These are phyloP conservation scores for Watsonalla cultraria DNA, from an alignment of 2,888 invertebrate genomes.

Conservation along the genomic window DNA sequence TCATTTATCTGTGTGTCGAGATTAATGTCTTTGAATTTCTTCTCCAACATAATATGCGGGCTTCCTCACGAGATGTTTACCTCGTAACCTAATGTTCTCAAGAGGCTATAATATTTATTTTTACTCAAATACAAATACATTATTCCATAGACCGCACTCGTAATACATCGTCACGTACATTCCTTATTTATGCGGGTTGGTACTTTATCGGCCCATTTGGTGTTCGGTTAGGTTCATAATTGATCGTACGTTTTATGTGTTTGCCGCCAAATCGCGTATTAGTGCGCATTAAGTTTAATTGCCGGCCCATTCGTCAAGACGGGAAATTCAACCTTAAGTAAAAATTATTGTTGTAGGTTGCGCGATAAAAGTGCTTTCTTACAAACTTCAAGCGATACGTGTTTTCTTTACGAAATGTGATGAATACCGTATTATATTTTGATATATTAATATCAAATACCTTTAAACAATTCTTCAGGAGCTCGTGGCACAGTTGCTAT, in stretches of 20 bases:
- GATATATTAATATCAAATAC: too few species aligned
- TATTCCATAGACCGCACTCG: neutral
- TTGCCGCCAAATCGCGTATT: neutral
- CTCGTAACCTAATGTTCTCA: too few species aligned
- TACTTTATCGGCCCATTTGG: constrained; percentile 4
- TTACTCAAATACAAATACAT: neutral
- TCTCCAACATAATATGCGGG: too few species aligned
- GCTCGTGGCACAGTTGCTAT: too few species aligned
- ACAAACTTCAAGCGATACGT: too few species aligned
- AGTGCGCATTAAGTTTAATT: constrained; percentile 1
- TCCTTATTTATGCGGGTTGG: constrained; percentile 2
- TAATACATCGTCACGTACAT: neutral
- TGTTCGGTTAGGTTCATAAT: constrained; percentile 1
- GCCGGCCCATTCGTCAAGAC: neutral
- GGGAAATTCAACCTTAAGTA: neutral
- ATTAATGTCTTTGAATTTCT: too few species aligned
- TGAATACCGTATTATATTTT: too few species aligned
- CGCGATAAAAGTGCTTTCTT: neutral
- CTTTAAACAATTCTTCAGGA: too few species aligned
- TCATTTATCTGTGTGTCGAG: too few species aligned
- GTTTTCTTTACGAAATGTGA: too few species aligned
- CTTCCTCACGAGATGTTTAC: too few species aligned
- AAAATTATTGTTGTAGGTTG: neutral
- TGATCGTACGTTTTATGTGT: constrained; percentile 2
- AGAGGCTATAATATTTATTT: too few species aligned